Base-by-base conservation (phyloP, 2,888 invertebrate genomes). In the Omphaloscelis lunosa region DNA sequence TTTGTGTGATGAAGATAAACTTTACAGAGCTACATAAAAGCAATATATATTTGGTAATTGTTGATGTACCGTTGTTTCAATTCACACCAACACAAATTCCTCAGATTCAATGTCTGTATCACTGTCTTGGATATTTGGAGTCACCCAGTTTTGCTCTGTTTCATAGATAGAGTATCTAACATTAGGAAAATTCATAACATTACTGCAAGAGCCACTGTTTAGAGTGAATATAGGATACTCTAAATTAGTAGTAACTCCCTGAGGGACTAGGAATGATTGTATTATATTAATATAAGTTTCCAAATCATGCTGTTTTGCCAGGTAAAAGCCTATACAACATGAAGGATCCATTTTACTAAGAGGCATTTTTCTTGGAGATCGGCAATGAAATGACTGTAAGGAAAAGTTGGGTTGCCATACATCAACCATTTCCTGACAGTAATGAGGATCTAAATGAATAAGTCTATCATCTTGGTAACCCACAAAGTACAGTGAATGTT, bases 391-490 rank as follows among this genome's bases (percentile, higher is more conserved):
- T 74, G 98, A 97, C 90, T 98, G 97, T 75, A 98, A 94, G 34
- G 98, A 97, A 93, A 99, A 99, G 91, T 98, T 97, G 72, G 98
- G 97, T 90, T 98, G 98, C 97, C 98, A 98, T 0, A 98, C 98
- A 95, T 99, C 98, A 53, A 99, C 98, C 95, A 98, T 98, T 94
- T 99, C 98, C 94, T 99, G 99, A 91, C 99, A 99, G 90, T 99
- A 98, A 95, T 99, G 99, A 29, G 99, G 99, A 95, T 99, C 99
- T 88, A 99, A 96, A 92, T 99, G 98, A 89, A 99, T 99, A 79
- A 99, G 95, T 94, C 98, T 98, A 92, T 99, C 98, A 93, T 99
- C 99, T 97, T 99, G 99, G 93, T 98, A 99, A 68, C 99, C 99
- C 83, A 99, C 97, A 96, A 99, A 99, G 94, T 99, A 99, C 56